Conservation (phyloP, 2,113 vertebrate species). For the Periophthalmodon schlosseri region DNA sequence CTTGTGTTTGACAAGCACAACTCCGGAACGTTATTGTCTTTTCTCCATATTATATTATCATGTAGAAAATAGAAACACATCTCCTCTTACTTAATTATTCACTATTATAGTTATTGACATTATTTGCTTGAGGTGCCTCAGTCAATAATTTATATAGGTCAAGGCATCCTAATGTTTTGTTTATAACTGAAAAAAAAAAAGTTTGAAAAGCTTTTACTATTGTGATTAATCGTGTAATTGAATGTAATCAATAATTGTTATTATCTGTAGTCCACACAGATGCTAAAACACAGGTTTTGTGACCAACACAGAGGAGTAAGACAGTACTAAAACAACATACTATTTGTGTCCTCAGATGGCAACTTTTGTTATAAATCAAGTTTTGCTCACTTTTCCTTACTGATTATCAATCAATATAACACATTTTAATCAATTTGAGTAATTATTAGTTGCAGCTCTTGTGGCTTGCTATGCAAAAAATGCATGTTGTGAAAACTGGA, state of each 20-base stretch:
- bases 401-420: too few species aligned
- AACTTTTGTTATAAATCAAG: too few species aligned
- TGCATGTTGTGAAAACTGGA: too few species aligned
- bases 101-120: slow-evolving; percentile 70
- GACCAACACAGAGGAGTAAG: too few species aligned
- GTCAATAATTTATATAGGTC: slow-evolving; percentile 78
- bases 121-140: slow-evolving; percentile 73
- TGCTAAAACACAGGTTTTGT: too few species aligned
- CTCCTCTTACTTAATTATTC: slow-evolving; percentile 71
- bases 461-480: too few species aligned
- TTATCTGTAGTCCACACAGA: neutral
- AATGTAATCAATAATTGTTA: neutral
- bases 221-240: neutral
- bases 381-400: too few species aligned
- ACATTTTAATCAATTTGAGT: too few species aligned
- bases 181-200: slow-evolving; percentile 66
- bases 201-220: slow-evolving; percentile 28
- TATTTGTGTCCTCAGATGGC: too few species aligned
- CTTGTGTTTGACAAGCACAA: slow-evolving; percentile 29
- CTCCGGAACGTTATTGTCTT: slow-evolving; percentile 45
- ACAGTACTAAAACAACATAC: too few species aligned
- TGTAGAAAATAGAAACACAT: slow-evolving; percentile 43
- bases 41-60: slow-evolving; percentile 8
- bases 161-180: slow-evolving; percentile 61
- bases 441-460: too few species aligned